Evolutionary conservation across 2,797 vertebrate genomes (phyloP).

Genomic region (Enteromius trimaculatus): DNA sequence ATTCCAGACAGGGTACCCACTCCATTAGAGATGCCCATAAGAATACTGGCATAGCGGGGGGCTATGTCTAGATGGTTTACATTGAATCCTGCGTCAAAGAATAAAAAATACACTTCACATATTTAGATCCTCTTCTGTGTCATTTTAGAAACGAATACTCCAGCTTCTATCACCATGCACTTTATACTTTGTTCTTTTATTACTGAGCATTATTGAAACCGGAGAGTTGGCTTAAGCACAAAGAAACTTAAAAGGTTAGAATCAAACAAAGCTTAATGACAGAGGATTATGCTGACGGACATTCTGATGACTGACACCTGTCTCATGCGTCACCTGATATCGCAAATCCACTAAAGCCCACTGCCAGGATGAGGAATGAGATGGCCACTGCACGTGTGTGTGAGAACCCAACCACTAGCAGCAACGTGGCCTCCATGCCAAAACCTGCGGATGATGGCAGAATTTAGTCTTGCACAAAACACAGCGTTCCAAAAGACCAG

Average conservation of each 20-base stretch:
- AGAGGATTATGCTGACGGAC: not conserved
- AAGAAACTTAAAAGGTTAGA: not conserved
- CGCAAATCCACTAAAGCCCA: constrained; percentile 97
- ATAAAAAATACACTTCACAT: constrained; percentile 26
- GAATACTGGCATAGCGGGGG: constrained; percentile 96
- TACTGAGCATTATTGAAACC: not conserved
- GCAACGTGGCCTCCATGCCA: constrained; percentile 97
- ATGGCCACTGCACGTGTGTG: constrained; percentile 93
- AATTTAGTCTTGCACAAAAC: not conserved
- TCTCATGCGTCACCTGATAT: constrained; percentile 87
- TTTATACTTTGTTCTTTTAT: not conserved
- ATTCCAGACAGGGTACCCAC: constrained; percentile 97
- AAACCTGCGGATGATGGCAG: constrained; percentile 80
- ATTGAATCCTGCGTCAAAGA: constrained; percentile 86
- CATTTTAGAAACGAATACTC: not conserved
- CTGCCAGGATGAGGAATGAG: constrained; percentile 93
- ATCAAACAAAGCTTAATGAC: not conserved
- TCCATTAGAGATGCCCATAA: constrained; percentile 98
- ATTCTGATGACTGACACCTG: constrained; percentile 11
- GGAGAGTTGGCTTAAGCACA: not conserved
- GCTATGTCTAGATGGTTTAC: constrained; percentile 98
- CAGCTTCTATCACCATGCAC: not conserved
- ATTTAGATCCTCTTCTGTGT: not conserved
- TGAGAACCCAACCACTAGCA: constrained; percentile 96
- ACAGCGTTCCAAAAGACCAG: not conserved